These are phyloP conservation scores for Lepus timidus DNA, from an alignment of 2,113 vertebrate genomes.

Conservation along the genomic window DNA sequence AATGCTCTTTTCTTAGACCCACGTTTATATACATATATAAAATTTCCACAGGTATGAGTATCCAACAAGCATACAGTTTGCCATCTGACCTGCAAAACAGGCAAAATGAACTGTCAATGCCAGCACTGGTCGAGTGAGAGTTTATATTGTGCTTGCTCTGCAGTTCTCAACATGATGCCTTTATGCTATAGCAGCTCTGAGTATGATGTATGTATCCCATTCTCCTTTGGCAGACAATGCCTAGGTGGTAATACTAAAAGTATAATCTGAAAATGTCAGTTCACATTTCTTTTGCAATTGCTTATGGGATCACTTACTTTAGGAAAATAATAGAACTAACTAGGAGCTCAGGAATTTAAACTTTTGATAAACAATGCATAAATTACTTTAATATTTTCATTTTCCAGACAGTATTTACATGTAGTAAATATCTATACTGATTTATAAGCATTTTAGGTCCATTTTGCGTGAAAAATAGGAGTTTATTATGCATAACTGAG, in stretches of 20 bases:
- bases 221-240: neutral
- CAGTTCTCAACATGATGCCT: neutral
- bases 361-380: constrained; percentile 1
- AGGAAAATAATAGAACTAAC: neutral
- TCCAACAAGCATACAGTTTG: neutral
- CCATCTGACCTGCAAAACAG: neutral
- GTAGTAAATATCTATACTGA: neutral
- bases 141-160: neutral
- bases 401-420: neutral
- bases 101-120: neutral
- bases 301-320: neutral
- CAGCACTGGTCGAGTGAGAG: neutral
- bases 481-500: neutral
- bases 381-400: neutral
- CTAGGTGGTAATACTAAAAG: neutral
- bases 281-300: neutral
- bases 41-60: neutral
- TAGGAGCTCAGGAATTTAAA: neutral
- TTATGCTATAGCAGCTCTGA: neutral
- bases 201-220: neutral
- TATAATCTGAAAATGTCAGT: neutral
- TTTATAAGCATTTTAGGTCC: neutral
- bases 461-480: neutral
- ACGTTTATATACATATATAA: neutral
- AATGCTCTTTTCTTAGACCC: neutral